These are phyloP conservation scores for Brachionus rubens DNA, from an alignment of 1,140 invertebrate genomes.

Conservation along the genomic window DNA sequence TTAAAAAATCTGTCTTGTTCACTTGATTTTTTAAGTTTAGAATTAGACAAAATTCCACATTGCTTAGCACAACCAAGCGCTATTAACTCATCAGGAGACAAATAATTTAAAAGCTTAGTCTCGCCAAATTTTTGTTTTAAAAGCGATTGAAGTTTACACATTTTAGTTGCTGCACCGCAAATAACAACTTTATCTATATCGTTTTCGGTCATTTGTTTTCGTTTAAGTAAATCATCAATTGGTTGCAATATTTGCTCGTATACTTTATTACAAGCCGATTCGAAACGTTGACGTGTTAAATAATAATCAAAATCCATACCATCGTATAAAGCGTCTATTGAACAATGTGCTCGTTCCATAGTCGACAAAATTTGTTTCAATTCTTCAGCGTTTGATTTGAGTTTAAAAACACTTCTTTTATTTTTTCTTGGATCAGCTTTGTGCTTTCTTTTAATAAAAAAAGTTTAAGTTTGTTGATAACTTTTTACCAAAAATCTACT, in stretches of 20 bases:
- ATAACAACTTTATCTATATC: slow-evolving; percentile 27
- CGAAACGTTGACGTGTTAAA: slow-evolving; percentile 35
- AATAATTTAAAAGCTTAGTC: slow-evolving; percentile 17
- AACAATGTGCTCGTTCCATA: slow-evolving; percentile 40
- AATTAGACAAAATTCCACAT: not conserved
- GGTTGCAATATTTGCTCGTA: slow-evolving; percentile 35
- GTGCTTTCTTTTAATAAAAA: too few relatives aligned
- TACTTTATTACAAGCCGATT: slow-evolving; percentile 10
- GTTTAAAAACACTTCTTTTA: slow-evolving; percentile 21
- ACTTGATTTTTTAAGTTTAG: slow-evolving; percentile 8
- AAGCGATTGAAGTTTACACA: not conserved
- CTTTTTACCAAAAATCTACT: too few relatives aligned
- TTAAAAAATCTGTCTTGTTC: slow-evolving; percentile 31
- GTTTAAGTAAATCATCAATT: slow-evolving; percentile 25
- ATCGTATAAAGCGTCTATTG: slow-evolving; percentile 44
- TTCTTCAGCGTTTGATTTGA: slow-evolving; percentile 31
- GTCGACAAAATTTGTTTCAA: slow-evolving; percentile 46
- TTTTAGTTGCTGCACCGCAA: slow-evolving; percentile 39
- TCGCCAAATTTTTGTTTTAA: slow-evolving; percentile 24
- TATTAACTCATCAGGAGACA: slow-evolving; percentile 39
- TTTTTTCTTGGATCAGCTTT: slow-evolving; percentile 30
- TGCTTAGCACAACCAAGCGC: slow-evolving; percentile 32
- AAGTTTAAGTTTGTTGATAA: too few relatives aligned
- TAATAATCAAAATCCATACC: slow-evolving; percentile 44
- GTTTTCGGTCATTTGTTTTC: not conserved